Conservation (phyloP, 2,888 invertebrate genomes). For the Pseudococcus longispinus region DNA sequence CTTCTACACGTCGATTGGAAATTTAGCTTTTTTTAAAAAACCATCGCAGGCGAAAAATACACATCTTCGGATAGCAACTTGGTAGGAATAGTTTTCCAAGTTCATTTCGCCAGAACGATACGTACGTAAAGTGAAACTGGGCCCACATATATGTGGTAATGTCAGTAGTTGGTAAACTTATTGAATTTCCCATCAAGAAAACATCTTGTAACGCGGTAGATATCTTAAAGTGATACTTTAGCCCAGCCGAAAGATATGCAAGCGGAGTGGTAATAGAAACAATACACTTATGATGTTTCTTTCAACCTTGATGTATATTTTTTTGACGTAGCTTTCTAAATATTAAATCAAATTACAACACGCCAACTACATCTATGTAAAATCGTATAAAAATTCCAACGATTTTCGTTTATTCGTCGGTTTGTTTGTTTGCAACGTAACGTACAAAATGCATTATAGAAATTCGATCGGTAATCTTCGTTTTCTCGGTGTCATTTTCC, state of each 20-base stretch:
- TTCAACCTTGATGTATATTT: neutral
- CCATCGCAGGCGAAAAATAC: neutral
- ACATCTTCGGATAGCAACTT: neutral
- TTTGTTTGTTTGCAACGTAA: neutral
- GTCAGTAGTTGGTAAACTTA: neutral
- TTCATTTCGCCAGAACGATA: neutral
- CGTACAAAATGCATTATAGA: neutral
- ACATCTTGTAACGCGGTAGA: neutral
- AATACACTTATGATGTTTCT: neutral
- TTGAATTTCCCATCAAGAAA: neutral
- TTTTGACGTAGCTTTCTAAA: neutral
- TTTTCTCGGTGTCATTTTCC: neutral
- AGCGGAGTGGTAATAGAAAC: neutral
- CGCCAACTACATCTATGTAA: neutral
- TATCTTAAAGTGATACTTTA: neutral
- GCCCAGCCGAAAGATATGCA: neutral
- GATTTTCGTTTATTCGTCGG: neutral
- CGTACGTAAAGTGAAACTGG: neutral
- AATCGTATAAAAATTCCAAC: neutral
- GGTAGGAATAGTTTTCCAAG: neutral
- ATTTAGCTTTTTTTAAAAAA: neutral
- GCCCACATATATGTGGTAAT: neutral
- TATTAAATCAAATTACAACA: neutral
- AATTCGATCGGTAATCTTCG: constrained; percentile 9
- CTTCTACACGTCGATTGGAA: neutral